Evolutionary conservation across 1,140 invertebrate species (phyloP), one percentile per base, ranked within the genome.

Genomic region (Asbolus verrucosus): DNA sequence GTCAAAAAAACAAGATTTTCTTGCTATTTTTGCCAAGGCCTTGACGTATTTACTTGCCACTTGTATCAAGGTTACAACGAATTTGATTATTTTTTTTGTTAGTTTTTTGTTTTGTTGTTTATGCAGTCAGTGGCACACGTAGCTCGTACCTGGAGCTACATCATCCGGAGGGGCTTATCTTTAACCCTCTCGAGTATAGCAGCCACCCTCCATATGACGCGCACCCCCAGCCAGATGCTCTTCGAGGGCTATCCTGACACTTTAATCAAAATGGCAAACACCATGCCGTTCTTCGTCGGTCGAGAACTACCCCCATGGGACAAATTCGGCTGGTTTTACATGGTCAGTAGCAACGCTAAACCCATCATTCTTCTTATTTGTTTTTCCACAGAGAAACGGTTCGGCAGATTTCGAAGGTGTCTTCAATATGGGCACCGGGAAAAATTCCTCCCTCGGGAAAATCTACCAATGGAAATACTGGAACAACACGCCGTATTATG

Each of bases 311-410:
- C 86, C 0, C 88, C 87, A 1, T 67, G 63, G 36, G 91, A 93
- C 76, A 87, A 84, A 74, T 93, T 94, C 78, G 92, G 90, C n/a
- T 92, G 92, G 87, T 93, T 94, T 82, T 94, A 93, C 79, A 85
- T 85, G 81, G 92, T 94, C 84, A 82, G 0, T 33, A 65, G 39
- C 2, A n/a, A n/a, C n/a, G n/a, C n/a, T 27, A 27, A 27, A 27
- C 8, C 24, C 24, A 27, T 8, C 24, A 27, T 27, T 27, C 8
- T 8, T 8, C 8, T 27, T 8, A 27, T 27, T 27, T 8, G 8
- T 4, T 27, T 27, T 8, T 27, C 3, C 8, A 27, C 24, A 93
- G 88, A 89, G 91, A 78, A 82, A 75, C 36, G 38, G 50, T 69
- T 79, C 69, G 16, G 69, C 50, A 33, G 70, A 9, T 59, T 76